A percentile compares a stretch with the other conserved stretches of the same genome.
phyloP scores from a whole-genome alignment of 1,140 invertebrate genomes.

The Drosophila sechellia region DNA sequence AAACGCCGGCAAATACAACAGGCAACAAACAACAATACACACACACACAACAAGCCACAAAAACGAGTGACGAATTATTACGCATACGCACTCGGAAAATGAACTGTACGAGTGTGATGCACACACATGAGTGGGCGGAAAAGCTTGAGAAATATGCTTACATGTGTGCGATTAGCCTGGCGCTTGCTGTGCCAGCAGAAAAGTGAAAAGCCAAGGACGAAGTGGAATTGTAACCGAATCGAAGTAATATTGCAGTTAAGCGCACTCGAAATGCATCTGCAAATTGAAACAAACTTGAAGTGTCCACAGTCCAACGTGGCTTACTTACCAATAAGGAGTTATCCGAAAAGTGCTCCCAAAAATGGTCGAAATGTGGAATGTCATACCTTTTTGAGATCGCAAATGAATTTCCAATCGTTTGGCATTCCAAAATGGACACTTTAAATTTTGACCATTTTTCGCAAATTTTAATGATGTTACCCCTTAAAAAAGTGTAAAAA shows the following conservation, averaged over 20 bases:
- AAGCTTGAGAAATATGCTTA: conserved; percentile 48
- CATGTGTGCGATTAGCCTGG: conserved; percentile 52
- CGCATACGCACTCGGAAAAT: conserved; percentile 14
- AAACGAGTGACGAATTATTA: conserved; percentile 68
- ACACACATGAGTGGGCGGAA: conserved; percentile 6
- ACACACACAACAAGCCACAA: conserved; percentile 5
- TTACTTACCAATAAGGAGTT: no score
- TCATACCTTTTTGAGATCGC: no score
- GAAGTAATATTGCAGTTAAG: neutral
- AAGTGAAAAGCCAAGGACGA: conserved; percentile 2
- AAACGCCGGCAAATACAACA: conserved; percentile 39
- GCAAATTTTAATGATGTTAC: no score
- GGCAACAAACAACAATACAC: neutral
- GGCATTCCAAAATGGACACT: no score
- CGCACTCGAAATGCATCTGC: neutral
- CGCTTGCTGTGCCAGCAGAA: conserved; percentile 3
- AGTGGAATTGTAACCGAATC: neutral
- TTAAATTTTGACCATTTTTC: no score
- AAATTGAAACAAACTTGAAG: neutral
- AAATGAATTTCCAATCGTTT: no score
- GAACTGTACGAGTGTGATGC: neutral
- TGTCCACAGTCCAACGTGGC: no score
- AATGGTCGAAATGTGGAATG: neutral
- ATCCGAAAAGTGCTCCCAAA: neutral
- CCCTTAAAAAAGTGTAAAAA: no score